Evolutionary conservation across 2,888 invertebrate species (phyloP), one percentile per base, ranked within the genome.

Genomic region (Erebia ligea): DNA sequence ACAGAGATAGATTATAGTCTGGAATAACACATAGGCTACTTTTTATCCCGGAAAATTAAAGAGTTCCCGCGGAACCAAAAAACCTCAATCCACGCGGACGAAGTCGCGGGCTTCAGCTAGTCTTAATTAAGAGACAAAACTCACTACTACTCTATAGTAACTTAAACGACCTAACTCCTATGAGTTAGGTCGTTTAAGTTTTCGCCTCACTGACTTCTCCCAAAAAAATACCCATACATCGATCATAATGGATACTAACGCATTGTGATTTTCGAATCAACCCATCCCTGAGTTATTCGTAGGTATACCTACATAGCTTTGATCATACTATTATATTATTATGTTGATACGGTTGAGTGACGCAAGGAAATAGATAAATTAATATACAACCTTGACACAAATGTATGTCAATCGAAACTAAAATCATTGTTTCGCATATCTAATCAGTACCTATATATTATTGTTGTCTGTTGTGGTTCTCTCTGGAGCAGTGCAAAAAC

Each of bases 311-410:
- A 34, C 34, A 6, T 17, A 54, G 63, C 40, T 34, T 61, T 19
- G 19, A 61, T 52, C 19, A 52, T 64, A 34, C 17, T 52, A 25
- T 52, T 34, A 52, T 48, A 52, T 34, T 17, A n/a, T 34, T 54
- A 11, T 52, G 45, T 19, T 56, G 42, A 56, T 66, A 56, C 42
- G 11, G 2, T 56, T 57, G 40, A 65, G 42, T 45, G 15, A 66
- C 19, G 45, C 50, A 57, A 72, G 68, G 68, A 65, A 72, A 58
- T 68, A 71, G 75, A 79, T 79, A 79, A 80, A 34, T 34, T 34
- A 76, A 74, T 71, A 74, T 76, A 66, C 72, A 68, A 67, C 81
- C 80, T 79, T 80, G 80, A 75, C 75, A 76, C 76, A 76, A 52
- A 61, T 68, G 50, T 68, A 52, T 61, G 52, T 68, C 50, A 68